Evolutionary conservation across 2,888 invertebrate genomes (phyloP).

Genomic region (Dichetophora obliterata): DNA sequence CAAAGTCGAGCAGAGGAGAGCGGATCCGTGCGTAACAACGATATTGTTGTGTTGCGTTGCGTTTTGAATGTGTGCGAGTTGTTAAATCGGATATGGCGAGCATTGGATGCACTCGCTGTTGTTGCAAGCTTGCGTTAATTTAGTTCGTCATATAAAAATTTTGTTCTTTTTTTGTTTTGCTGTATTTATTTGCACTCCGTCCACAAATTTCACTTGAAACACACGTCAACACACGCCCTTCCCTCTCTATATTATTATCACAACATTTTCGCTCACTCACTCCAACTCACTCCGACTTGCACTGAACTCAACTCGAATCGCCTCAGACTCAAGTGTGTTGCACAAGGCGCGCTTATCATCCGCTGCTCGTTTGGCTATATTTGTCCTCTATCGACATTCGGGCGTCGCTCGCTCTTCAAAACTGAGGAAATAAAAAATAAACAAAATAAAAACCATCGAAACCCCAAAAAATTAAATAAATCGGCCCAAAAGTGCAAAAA

Average conservation of each 20-base stretch:
- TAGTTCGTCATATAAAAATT: conserved; percentile 45
- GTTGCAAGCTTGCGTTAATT: conserved; percentile 48
- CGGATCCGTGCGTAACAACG: conserved; percentile 52
- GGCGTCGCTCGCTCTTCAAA: conserved; percentile 38
- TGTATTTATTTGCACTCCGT: conserved; percentile 43
- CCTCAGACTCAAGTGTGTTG: conserved; percentile 46
- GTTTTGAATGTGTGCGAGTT: conserved; percentile 52
- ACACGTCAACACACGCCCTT: conserved; percentile 25
- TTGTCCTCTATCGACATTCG: conserved; percentile 48
- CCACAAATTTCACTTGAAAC: conserved; percentile 24
- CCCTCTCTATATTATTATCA: conserved; percentile 11
- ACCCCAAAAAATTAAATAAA: conserved; percentile 39
- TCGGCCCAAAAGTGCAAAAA: conserved; percentile 50
- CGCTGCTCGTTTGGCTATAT: conserved; percentile 42
- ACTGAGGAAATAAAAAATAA: conserved; percentile 40
- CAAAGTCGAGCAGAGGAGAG: conserved; percentile 28
- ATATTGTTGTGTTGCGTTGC: conserved; percentile 42
- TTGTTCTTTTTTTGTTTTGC: conserved; percentile 16
- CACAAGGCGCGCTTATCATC: conserved; percentile 41
- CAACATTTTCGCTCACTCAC: conserved; percentile 30
- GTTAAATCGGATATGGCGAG: conserved; percentile 42
- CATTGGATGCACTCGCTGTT: conserved; percentile 45
- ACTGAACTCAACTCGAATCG: conserved; percentile 16
- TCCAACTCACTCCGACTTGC: conserved; percentile 23
- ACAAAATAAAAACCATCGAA: conserved; percentile 11